Conservation (phyloP, 2,113 vertebrate species). For the Scolopax mira region DNA sequence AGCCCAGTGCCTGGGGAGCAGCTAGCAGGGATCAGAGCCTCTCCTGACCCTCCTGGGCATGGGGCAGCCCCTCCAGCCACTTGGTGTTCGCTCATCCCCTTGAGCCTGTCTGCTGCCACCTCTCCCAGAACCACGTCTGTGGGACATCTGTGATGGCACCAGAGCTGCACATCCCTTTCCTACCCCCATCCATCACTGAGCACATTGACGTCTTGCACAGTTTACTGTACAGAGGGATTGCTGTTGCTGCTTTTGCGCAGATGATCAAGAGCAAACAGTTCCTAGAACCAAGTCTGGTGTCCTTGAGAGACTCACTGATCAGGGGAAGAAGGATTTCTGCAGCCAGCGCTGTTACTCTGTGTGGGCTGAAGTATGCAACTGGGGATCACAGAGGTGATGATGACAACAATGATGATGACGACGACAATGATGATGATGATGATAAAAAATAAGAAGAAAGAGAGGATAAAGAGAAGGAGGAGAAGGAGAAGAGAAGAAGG, state of each 20-base stretch:
- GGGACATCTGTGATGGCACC: not conserved
- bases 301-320: not conserved
- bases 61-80: not conserved
- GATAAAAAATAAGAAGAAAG: no score
- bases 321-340: not conserved
- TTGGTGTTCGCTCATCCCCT: not conserved
- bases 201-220: rapidly evolving
- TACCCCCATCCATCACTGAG: not conserved
- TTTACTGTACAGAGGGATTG: not conserved
- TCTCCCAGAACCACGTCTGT: not conserved
- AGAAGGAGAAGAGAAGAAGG: not conserved
- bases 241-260: not conserved
- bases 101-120: not conserved
- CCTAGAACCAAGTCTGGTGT: not conserved
- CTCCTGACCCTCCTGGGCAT: not conserved
- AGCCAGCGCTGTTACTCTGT: not conserved
- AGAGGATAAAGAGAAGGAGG: not conserved
- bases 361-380: not conserved
- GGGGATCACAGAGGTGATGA: not conserved
- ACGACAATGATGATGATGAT: no score
- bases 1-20: not conserved
- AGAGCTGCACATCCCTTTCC: not conserved
- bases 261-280: not conserved
- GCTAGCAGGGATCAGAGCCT: not conserved
- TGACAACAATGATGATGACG: not conserved